These are phyloP conservation scores for Myoxocephalus aenaeus DNA, from an alignment of 2,797 vertebrate species.

Conservation along the genomic window DNA sequence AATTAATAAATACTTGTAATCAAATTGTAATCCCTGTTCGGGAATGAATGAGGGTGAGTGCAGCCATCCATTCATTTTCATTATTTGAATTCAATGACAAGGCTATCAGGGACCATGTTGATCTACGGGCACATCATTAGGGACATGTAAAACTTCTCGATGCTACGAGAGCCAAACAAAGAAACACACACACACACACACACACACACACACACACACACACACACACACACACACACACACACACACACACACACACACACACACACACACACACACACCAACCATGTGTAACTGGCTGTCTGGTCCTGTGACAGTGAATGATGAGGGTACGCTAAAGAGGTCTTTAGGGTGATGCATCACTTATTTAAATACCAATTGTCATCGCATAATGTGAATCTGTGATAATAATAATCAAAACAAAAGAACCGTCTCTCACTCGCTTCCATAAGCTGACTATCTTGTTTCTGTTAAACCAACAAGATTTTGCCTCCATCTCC, in stretches of 20 bases:
- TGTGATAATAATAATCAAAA: conserved; percentile 19
- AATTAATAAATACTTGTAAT: conserved; percentile 71
- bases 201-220: not conserved
- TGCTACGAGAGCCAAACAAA: not conserved
- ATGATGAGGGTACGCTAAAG: conserved; percentile 19
- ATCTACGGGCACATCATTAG: not conserved
- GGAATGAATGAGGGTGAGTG: conserved; percentile 30
- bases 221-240: not conserved
- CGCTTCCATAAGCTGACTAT: not conserved
- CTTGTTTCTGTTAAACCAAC: not conserved
- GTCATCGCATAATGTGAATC: conserved; percentile 4
- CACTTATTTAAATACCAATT: conserved; percentile 2
- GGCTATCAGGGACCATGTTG: not conserved
- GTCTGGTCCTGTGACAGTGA: conserved; percentile 40
- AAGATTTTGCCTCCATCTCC: not conserved
- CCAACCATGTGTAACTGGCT: conserved; percentile 7
- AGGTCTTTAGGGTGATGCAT: conserved; percentile 25
- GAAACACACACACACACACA: not conserved
- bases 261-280: not conserved
- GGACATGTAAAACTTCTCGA: not conserved
- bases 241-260: not conserved
- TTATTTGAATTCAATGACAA: conserved; percentile 38
- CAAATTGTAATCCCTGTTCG: conserved; percentile 65
- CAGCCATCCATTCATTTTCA: conserved; percentile 30
- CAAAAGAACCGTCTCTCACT: not conserved